These are phyloP conservation scores for Taeniopygia guttata DNA, from an alignment of 2,797 vertebrate species.

Conservation along the genomic window DNA sequence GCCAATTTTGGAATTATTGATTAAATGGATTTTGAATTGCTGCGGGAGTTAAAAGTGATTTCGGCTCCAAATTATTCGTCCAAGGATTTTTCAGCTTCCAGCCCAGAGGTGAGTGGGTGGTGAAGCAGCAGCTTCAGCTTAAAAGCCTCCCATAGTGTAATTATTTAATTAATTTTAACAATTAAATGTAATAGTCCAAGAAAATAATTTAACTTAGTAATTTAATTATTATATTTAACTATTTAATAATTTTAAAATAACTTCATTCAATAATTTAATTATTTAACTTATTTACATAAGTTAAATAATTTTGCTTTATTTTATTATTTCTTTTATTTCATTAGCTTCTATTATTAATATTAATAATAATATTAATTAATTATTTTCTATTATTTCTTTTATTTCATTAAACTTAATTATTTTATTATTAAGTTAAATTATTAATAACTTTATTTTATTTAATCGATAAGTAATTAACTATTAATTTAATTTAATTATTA, in stretches of 20 bases:
- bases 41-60: neutral
- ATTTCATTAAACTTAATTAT: neutral
- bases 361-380: no score
- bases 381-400: neutral
- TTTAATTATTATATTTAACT: neutral
- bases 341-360: no score
- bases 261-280: neutral
- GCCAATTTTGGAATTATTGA: fast-evolving
- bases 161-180: neutral
- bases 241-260: neutral
- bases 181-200: no score
- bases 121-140: neutral
- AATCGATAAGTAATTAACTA: no score
- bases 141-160: no score
- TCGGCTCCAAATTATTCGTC: neutral
- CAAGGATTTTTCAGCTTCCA: neutral
- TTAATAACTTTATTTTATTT: neutral
- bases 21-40: neutral
- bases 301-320: neutral
- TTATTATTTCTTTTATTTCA: neutral
- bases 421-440: neutral
- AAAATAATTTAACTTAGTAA: neutral
- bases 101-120: fast-evolving
- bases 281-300: neutral
- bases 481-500: no score